A percentile compares a stretch with the other conserved stretches of the same genome.
These are phyloP conservation scores for Nomada hirtipes DNA, from an alignment of 2,888 invertebrate species.

Conservation along the genomic window DNA sequence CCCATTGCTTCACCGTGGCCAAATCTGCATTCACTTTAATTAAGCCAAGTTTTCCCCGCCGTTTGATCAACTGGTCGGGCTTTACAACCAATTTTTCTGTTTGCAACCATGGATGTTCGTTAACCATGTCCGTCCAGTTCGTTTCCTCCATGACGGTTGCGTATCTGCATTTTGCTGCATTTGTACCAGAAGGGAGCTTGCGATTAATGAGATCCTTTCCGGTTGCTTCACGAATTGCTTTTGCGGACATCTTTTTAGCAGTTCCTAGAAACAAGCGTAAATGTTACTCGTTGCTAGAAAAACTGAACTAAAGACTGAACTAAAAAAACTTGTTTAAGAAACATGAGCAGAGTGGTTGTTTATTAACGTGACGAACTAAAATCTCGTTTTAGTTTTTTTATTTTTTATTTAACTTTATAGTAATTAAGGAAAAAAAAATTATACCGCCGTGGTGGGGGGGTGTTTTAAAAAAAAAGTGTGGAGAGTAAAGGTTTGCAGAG, in stretches of 20 bases:
- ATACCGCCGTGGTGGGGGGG: too few species aligned
- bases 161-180: slow-evolving; percentile 91
- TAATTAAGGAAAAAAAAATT: too few species aligned
- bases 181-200: slow-evolving; percentile 89
- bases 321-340: too few species aligned
- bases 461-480: not conserved
- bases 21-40: slow-evolving; percentile 97
- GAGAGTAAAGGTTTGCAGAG: not conserved
- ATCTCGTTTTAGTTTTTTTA: too few species aligned
- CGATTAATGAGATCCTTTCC: slow-evolving; percentile 97
- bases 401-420: too few species aligned
- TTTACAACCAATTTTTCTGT: slow-evolving; percentile 97
- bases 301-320: too few species aligned
- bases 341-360: too few species aligned
- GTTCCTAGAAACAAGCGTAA: slow-evolving; percentile 48
- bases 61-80: slow-evolving; percentile 99
- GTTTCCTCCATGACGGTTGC: slow-evolving; percentile 92
- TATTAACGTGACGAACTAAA: too few species aligned
- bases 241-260: slow-evolving; percentile 92
- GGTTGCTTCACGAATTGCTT: slow-evolving; percentile 97
- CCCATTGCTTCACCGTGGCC: slow-evolving; percentile 93
- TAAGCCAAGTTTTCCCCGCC: slow-evolving; percentile 98
- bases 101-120: slow-evolving; percentile 94
- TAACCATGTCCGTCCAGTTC: slow-evolving; percentile 91
- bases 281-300: too few species aligned